Base-by-base conservation (phyloP, 2,888 invertebrate species). In the Archips crataeganus region DNA sequence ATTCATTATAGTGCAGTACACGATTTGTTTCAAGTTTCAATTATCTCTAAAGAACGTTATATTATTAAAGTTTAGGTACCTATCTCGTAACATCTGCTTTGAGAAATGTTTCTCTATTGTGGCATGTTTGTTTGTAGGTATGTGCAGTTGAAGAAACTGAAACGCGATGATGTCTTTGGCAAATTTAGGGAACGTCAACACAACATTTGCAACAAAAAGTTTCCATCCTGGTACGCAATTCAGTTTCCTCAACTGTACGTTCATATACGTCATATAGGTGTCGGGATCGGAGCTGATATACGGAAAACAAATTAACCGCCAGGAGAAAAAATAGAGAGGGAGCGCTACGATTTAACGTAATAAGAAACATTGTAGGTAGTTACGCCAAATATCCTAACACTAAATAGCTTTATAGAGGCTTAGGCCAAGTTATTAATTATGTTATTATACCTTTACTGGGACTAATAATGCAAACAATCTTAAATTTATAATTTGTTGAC, bases 1-100 rank as follows among this genome's bases (percentile, higher is more conserved):
- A 63, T 63, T 57, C 23, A 57, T 57, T 63, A 32, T 63, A 45
- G 32, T 15, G n/a, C n/a, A 39, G 9, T 39, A 62, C 62, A 23
- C 15, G 42, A 11, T 42, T 10, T 13, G 9, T 15, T 34, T 10
- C 1, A 8, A 42, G 9, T 42, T 62, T 23, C 23, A 54, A 23
- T 54, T 54, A 54, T 49, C 54, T 54, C 9, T 23, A 54, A 49
- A 23, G 8, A 23, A 54, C 23, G 15, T 51, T 51, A 51, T 54
- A 23, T 23, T 23, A 23, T 23, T 23, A 23, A 23, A 23, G 23
- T 23, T 23, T 39, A 39, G 3, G 39, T 39, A 39, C 5, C 39
- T 39, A 39, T 39, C 39, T 39, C 39, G 6, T 6, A 39, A 23
- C 23, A 23, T 23, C 23, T 23, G 23, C 23, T 23, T 23, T 23